Percentiles rank a stretch among this genome's conserved stretches.
phyloP scores from a whole-genome alignment of 2,888 invertebrate species.

The Lypha dubia region DNA sequence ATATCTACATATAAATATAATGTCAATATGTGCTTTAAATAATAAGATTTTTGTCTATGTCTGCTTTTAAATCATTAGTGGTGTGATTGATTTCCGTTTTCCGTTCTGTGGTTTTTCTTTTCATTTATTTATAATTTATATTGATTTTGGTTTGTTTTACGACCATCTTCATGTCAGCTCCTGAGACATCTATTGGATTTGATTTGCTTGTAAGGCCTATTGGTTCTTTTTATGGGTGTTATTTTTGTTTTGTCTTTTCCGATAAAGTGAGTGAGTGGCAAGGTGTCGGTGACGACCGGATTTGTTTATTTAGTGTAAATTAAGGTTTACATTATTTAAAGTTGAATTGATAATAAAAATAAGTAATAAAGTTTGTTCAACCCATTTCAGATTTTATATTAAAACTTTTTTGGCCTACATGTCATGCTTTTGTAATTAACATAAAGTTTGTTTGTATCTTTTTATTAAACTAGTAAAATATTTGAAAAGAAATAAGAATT shows the following conservation, averaged over 20 bases:
- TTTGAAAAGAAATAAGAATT: conserved; percentile 1
- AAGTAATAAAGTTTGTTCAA: conserved; percentile 22
- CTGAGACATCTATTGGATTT: conserved; percentile 38
- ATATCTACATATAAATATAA: neutral
- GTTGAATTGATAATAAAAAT: neutral
- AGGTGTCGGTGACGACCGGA: neutral
- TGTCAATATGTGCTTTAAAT: neutral
- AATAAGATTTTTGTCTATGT: conserved; percentile 44
- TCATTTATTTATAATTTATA: conserved; percentile 45
- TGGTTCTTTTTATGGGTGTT: neutral
- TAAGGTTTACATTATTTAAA: conserved; percentile 35
- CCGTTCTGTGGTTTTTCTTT: conserved; percentile 47
- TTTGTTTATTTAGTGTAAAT: conserved; percentile 48
- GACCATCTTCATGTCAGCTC: conserved; percentile 16
- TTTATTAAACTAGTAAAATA: neutral
- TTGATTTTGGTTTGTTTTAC: conserved; percentile 33
- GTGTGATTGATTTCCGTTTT: conserved; percentile 69
- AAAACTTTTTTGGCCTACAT: conserved; percentile 17
- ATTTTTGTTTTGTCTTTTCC: neutral
- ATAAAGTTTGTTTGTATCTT: conserved; percentile 15
- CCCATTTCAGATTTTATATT: conserved; percentile 1
- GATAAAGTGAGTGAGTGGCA: neutral
- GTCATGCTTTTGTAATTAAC: conserved; percentile 26
- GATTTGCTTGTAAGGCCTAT: conserved; percentile 27
- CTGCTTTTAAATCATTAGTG: conserved; percentile 63